These are phyloP conservation scores for Scaeva pyrastri DNA, from an alignment of 2,888 invertebrate species.

Conservation along the genomic window DNA sequence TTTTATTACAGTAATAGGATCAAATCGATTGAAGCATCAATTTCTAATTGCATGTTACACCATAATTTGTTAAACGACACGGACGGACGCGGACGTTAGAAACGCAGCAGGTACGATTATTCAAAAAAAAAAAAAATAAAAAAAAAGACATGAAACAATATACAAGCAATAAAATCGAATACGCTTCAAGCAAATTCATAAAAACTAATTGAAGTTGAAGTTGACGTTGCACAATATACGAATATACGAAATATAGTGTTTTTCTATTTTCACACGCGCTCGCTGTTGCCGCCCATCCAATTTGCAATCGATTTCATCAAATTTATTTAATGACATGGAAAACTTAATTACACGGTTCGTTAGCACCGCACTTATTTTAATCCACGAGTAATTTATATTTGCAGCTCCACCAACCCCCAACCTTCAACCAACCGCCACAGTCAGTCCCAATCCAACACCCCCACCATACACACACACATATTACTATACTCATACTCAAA, in stretches of 20 bases:
- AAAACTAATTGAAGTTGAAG: slow-evolving; percentile 43
- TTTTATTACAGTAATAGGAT: too few relatives aligned
- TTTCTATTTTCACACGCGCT: slow-evolving; percentile 29
- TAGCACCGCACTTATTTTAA: slow-evolving; percentile 66
- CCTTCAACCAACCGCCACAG: too few relatives aligned
- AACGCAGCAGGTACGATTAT: too few relatives aligned
- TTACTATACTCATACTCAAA: neutral
- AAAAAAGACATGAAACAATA: slow-evolving; percentile 8
- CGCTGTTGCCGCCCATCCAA: slow-evolving; percentile 32
- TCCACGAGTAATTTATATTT: slow-evolving; percentile 63
- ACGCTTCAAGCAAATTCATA: slow-evolving; percentile 34
- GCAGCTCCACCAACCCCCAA: slow-evolving; percentile 1
- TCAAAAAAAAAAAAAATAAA: neutral
- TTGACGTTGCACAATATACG: slow-evolving; percentile 39
- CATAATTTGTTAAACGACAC: neutral
- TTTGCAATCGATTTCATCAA: slow-evolving; percentile 76
- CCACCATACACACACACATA: neutral
- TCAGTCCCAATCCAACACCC: too few relatives aligned
- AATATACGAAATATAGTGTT: too few relatives aligned
- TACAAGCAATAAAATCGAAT: slow-evolving; percentile 33
- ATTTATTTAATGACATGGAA: slow-evolving; percentile 72
- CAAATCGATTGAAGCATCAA: slow-evolving; percentile 13
- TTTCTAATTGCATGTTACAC: slow-evolving; percentile 19
- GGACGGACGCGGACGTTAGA: too few relatives aligned
- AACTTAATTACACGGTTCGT: slow-evolving; percentile 75